Percentiles rank a stretch among this genome's conserved stretches.
Evolutionary conservation across 2,113 vertebrate genomes (phyloP).

Genomic region (Tupaia tana): DNA sequence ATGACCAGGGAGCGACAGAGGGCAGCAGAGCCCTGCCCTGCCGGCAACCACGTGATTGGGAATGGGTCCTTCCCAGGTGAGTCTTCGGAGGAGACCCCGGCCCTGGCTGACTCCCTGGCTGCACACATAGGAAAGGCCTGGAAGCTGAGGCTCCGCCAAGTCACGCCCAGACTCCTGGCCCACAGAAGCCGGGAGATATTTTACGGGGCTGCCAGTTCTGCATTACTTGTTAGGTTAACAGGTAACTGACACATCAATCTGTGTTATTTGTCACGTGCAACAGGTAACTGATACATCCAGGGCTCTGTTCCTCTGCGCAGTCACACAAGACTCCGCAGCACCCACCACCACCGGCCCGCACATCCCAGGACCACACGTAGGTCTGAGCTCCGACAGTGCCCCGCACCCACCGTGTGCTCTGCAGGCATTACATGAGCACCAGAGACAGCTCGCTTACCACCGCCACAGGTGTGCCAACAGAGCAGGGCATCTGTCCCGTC

Average conservation of each 20-base stretch:
- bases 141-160: neutral
- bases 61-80: neutral
- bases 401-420: rapidly evolving
- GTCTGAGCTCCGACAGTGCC: neutral
- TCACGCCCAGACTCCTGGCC: neutral
- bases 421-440: neutral
- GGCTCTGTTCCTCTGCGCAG: no score
- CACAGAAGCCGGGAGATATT: no score
- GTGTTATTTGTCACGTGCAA: no score
- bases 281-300: no score
- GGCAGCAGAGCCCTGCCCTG: neutral
- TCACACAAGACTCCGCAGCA: no score
- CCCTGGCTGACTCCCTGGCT: neutral
- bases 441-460: neutral
- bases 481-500: neutral
- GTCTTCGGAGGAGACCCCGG: neutral
- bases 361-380: neutral
- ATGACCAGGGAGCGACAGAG: neutral
- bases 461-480: neutral
- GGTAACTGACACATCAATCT: no score
- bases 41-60: neutral
- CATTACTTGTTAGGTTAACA: no score
- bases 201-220: no score
- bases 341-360: no score
- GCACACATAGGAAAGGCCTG: neutral